Conservation (phyloP, 1,140 invertebrate genomes). For the Agrypnia vestita region DNA sequence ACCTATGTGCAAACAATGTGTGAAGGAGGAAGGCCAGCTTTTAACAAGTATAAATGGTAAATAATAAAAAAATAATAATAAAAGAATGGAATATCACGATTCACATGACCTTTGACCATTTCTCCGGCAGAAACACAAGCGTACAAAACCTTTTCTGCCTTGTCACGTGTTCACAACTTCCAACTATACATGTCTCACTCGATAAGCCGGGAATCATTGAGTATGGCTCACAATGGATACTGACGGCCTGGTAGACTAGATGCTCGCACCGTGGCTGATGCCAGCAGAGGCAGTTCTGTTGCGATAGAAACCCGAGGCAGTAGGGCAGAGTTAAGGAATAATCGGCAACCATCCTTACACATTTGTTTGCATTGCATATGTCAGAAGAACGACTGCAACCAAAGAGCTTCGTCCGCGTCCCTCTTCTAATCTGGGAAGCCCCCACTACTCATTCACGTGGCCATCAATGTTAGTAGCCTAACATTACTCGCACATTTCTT, state of each 20-base stretch:
- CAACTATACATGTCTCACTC: slow-evolving; percentile 58
- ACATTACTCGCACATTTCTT: neutral
- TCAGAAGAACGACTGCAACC: slow-evolving; percentile 46
- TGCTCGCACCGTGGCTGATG: slow-evolving; percentile 1
- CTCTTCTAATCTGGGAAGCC: neutral
- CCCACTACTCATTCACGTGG: neutral
- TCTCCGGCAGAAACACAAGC: slow-evolving; percentile 17
- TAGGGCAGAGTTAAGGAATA: neutral
- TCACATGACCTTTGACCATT: slow-evolving; percentile 15
- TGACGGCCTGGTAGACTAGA: neutral
- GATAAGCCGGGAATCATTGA: slow-evolving; percentile 27
- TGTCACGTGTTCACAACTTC: slow-evolving; percentile 37
- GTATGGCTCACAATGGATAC: slow-evolving; percentile 41
- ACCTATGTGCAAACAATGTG: slow-evolving; percentile 89
- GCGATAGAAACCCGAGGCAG: neutral
- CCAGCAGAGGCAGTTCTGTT: neutral
- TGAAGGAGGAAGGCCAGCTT: slow-evolving; percentile 87
- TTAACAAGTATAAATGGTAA: slow-evolving; percentile 63
- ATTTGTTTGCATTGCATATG: slow-evolving; percentile 63
- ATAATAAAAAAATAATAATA: slow-evolving; percentile 17
- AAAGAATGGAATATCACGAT: slow-evolving; percentile 29
- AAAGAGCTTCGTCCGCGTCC: slow-evolving; percentile 16
- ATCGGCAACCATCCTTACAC: slow-evolving; percentile 72
- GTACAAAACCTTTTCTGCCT: slow-evolving; percentile 59
- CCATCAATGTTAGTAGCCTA: neutral